These are phyloP conservation scores for Caiman crocodilus DNA, from an alignment of 2,797 vertebrate genomes.

Conservation along the genomic window DNA sequence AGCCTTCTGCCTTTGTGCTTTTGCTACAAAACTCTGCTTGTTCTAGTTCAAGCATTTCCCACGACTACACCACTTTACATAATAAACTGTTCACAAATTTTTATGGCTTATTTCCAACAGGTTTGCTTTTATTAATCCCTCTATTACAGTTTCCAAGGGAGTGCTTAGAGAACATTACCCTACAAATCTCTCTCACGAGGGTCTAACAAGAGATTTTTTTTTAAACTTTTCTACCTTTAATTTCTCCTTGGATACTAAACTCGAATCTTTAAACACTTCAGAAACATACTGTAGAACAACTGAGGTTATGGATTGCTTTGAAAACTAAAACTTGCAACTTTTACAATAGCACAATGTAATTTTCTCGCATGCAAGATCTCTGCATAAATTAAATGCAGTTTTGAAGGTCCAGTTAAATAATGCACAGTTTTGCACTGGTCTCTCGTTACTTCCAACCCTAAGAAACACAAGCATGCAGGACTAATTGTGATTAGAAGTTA, in stretches of 20 bases:
- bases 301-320: background rate
- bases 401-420: background rate
- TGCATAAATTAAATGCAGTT: background rate
- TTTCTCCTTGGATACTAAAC: background rate
- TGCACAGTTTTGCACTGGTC: background rate
- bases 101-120: conserved; percentile 30
- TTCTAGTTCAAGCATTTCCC: conserved; percentile 60
- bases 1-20: conserved; percentile 29
- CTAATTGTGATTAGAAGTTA: background rate
- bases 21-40: conserved; percentile 28
- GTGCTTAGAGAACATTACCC: background rate
- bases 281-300: background rate
- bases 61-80: background rate
- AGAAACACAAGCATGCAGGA: background rate
- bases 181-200: background rate
- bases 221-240: background rate
- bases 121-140: conserved; percentile 25
- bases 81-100: conserved; percentile 19
- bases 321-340: background rate
- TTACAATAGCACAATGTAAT: background rate
- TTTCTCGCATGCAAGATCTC: background rate
- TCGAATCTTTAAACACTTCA: background rate
- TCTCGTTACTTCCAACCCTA: background rate
- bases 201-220: background rate
- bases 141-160: conserved; percentile 39